Evolutionary conservation across 1,140 invertebrate species (phyloP), one percentile per base, ranked within the genome.

Genomic region (Habropoda laboriosa): DNA sequence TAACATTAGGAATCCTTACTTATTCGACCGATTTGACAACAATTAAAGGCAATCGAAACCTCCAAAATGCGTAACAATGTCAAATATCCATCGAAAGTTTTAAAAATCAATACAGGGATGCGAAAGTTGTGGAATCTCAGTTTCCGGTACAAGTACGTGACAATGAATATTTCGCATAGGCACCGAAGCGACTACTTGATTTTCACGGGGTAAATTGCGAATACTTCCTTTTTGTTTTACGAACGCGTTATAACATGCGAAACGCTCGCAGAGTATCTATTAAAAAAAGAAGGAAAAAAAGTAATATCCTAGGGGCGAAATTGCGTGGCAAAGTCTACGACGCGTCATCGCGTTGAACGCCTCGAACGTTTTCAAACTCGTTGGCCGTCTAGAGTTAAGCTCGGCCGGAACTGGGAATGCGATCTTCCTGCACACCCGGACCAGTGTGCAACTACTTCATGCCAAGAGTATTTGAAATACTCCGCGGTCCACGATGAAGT

Each of bases 391-490:
- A n/a, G 45, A 74, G 73, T 38, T 74, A 64, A 64, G 82, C 79
- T 63, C 72, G 63, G 21, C 61, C 45, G 63, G 82, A 81, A 85
- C 78, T 55, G 63, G 67, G 83, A 84, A 77, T 77, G 82, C 73
- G 67, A 45, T 77, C 79, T 81, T 82, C 66, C 64, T 42, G 27
- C 55, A 42, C 51, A 57, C 18, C 53, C 74, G 35, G 66, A 76
- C 66, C 60, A 42, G 83, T 57, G 80, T 76, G 80, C 67, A 82
- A 82, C 80, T 83, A 86, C 83, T 79, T 84, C 82, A 68, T 87
- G 82, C 82, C 86, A 81, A 86, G 82, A 85, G 85, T 87, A 87
- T 87, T 87, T 86, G 82, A 81, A 87, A 85, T 85, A 87, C 82
- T 87, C 85, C 32, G 58, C 83, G 73, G 67, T 84, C 79, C 71